Base-by-base conservation (phyloP, 1,140 invertebrate genomes). In the Acromyrmex heyeri region DNA sequence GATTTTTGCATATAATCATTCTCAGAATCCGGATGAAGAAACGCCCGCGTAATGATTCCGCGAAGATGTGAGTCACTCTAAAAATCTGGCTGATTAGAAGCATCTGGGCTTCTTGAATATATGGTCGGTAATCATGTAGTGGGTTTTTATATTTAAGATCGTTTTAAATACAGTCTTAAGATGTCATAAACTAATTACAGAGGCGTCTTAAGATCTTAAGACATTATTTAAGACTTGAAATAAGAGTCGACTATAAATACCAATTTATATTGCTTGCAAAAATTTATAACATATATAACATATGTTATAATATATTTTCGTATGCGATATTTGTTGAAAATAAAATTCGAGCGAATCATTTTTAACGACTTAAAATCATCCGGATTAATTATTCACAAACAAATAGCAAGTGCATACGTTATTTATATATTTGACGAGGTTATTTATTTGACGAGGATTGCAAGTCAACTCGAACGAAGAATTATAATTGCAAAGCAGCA, bases 1-100 rank as follows among this genome's bases (percentile, higher is more conserved):
- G 12, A 18, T 30, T 77, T 48, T 78, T 50, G 18, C 57, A 12
- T 69, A 21, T 55, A 69, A 79, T 55, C 27, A 69, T n/a, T 70
- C 34, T 34, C 24, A 14, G 44, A 79, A 50, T 27, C 61, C 21
- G 76, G 44, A 34, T 78, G 44, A 24, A 65, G 12, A 79, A 78
- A 50, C 30, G 1, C 34, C 16, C 30, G 10, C 14, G 3, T 18
- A 7, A 3, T 14, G 14, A 61, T 55, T 69, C 64, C 6, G 30
- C 30, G 30, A 69, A 69, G 24, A 55, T 5, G 10, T 81, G 78
- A 81, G 50, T 81, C 78, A 81, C 4, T 70, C 7, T n/a, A 7
- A 57, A 81, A 81, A 72, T 2, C 61, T 61, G 44, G 0, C 6
- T 27, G 14, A 69, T 70, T 16, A n/a, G n/a, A 70, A n/a, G 24